Evolutionary conservation across 2,113 vertebrate genomes (phyloP), one percentile per base, ranked within the genome.

Genomic region (Lampris megalopsis): DNA sequence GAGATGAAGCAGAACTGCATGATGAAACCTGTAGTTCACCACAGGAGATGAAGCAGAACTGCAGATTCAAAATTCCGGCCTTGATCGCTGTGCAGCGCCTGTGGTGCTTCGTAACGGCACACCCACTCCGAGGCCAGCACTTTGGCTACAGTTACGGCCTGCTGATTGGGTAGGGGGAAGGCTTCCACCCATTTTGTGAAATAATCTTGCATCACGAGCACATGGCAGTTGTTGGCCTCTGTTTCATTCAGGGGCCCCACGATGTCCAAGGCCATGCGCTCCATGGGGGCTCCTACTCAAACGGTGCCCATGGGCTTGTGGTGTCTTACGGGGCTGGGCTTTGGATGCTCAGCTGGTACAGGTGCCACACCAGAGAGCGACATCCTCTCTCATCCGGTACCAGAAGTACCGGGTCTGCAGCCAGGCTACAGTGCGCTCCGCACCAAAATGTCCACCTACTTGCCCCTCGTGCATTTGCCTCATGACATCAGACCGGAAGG

Each of bases 171-270:
- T 9, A 83, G 9, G 8, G 49, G 61, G 5, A 65, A 75, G 1
- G 58, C 63, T 8, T 24, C 24, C 24, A 24, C 24, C 24, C 24
- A 24, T 24, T 24, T 24, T 24, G 24, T 24, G 24, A 24, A 24
- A 24, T 24, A 24, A 24, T 24, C 24, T 24, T 24, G 24, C 24
- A 24, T 24, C 24, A 24, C 24, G 24, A 24, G 24, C 24, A 24
- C 24, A 24, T 24, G 0, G 24, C 24, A 24, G 24, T 24, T 24
- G 24, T 57, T 40, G 0, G 9, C 1, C 2, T 60, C 60, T 0
- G 63, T 68, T 10, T 67, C 43, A 38, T 75, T 75, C 24, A 79
- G 6, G 9, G 58, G 76, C 0, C 63, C 63, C 71, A 83, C 60
- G 0, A 83, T 37, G 45, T 79, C 68, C 47, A 72, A 43, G 5